Evolutionary conservation across 1,140 invertebrate genomes (phyloP).

Genomic region (Nephotettix cincticeps): DNA sequence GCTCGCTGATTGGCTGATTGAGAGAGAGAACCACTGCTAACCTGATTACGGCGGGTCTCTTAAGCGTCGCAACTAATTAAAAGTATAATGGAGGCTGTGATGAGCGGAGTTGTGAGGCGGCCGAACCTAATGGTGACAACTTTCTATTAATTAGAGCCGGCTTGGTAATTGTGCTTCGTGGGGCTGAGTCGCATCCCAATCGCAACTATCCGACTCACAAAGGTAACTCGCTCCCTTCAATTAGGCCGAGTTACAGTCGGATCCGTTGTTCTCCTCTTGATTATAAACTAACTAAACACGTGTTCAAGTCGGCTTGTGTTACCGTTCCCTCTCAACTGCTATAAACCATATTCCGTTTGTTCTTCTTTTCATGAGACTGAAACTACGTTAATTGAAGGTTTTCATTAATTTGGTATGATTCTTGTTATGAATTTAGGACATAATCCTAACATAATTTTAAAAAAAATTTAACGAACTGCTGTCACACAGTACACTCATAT

Average conservation of each 20-base stretch:
- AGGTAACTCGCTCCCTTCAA: constrained; percentile 12
- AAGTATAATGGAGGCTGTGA: constrained; percentile 23
- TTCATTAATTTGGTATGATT: too few species aligned
- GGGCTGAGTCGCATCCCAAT: neutral
- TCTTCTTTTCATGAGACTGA: too few species aligned
- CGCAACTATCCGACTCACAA: constrained; percentile 10
- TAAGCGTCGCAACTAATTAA: constrained; percentile 26
- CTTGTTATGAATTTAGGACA: too few species aligned
- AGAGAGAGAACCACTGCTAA: too few species aligned
- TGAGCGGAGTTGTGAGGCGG: neutral
- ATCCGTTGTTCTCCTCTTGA: neutral
- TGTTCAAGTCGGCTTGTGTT: neutral
- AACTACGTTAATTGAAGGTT: too few species aligned
- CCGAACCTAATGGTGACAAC: neutral
- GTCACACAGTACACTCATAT: too few species aligned
- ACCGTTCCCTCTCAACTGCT: too few species aligned
- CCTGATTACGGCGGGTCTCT: neutral
- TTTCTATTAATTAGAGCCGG: neutral
- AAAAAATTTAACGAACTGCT: too few species aligned
- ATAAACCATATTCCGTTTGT: too few species aligned
- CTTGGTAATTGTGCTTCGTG: neutral
- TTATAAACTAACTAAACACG: neutral
- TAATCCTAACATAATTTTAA: too few species aligned
- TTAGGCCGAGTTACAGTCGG: neutral
- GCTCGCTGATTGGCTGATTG: too few species aligned